A percentile compares a stretch with the other conserved stretches of the same genome.
Conservation (phyloP, 1,140 invertebrate genomes). For the Aphelenchoides avenae region DNA sequence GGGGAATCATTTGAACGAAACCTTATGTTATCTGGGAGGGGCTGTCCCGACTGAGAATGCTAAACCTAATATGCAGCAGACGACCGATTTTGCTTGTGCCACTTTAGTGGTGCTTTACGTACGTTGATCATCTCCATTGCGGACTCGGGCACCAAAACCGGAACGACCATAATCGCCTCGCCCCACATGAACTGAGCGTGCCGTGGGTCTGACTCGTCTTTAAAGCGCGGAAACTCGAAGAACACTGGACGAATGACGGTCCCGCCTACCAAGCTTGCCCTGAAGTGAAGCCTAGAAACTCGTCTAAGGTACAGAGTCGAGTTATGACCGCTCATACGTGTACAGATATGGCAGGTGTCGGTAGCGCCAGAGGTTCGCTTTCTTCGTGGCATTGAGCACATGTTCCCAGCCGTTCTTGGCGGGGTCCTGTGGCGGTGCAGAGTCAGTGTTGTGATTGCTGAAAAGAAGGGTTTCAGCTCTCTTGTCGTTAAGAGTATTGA, state of each 20-base stretch:
- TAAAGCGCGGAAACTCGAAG: conserved; percentile 50
- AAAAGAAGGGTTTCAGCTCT: too few relatives aligned
- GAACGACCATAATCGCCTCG: conserved; percentile 28
- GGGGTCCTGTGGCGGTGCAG: conserved; percentile 45
- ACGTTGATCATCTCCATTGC: conserved; percentile 8
- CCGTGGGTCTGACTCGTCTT: conserved; percentile 21
- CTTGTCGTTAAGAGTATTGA: too few relatives aligned
- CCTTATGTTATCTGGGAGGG: too few relatives aligned
- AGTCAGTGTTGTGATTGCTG: conserved; percentile 51
- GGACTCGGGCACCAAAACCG: conserved; percentile 22
- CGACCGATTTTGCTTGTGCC: too few relatives aligned
- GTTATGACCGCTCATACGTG: too few relatives aligned
- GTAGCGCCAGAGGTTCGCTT: conserved; percentile 56
- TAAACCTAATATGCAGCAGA: too few relatives aligned
- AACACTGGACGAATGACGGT: conserved; percentile 53
- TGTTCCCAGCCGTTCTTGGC: conserved; percentile 51
- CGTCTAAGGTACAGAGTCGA: too few relatives aligned
- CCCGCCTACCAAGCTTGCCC: conserved; percentile 36
- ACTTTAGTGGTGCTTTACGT: too few relatives aligned
- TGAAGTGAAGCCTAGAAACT: conserved; percentile 41
- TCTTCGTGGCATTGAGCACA: conserved; percentile 52
- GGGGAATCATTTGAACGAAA: too few relatives aligned
- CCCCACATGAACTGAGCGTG: conserved; percentile 52
- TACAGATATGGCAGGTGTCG: conserved; percentile 58
- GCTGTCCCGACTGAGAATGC: too few relatives aligned